Conservation (phyloP, 2,797 vertebrate species). For the Podarcis siculus region DNA sequence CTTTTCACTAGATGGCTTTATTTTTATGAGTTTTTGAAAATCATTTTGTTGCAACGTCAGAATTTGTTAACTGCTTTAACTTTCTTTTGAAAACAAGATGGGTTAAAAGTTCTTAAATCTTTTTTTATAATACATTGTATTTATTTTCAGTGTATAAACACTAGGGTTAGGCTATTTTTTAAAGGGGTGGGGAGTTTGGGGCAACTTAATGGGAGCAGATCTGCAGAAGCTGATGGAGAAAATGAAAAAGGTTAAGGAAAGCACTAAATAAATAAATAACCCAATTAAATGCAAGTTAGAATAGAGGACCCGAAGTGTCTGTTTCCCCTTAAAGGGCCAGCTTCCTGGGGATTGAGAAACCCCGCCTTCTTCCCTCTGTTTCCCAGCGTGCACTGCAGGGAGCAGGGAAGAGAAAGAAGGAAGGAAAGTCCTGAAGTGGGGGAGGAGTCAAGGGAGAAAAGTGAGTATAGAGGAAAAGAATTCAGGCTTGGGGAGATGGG, state of each 20-base stretch:
- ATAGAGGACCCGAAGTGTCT: too few species aligned
- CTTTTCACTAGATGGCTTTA: too few species aligned
- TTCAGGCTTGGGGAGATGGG: not conserved
- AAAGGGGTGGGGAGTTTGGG: not conserved
- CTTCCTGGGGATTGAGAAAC: not conserved
- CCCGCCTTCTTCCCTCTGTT: constrained; percentile 11
- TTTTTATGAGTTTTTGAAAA: too few species aligned
- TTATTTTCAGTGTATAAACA: not conserved
- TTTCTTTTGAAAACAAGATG: too few species aligned
- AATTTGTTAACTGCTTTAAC: too few species aligned
- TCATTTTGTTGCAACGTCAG: too few species aligned
- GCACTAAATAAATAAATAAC: too few species aligned
- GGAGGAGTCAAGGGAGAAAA: constrained; percentile 21
- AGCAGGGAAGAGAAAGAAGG: constrained; percentile 21
- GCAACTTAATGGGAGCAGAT: not conserved
- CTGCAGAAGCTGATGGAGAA: not conserved
- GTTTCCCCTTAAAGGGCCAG: not conserved
- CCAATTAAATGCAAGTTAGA: not conserved
- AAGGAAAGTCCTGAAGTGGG: constrained; percentile 31
- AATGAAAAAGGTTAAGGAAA: too few species aligned
- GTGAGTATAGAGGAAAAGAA: not conserved
- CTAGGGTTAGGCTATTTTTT: not conserved
- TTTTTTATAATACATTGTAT: too few species aligned
- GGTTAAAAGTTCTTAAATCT: too few species aligned
- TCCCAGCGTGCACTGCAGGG: constrained; percentile 31